phyloP scores from a whole-genome alignment of 2,888 invertebrate species.

The Pammene fasciana region DNA sequence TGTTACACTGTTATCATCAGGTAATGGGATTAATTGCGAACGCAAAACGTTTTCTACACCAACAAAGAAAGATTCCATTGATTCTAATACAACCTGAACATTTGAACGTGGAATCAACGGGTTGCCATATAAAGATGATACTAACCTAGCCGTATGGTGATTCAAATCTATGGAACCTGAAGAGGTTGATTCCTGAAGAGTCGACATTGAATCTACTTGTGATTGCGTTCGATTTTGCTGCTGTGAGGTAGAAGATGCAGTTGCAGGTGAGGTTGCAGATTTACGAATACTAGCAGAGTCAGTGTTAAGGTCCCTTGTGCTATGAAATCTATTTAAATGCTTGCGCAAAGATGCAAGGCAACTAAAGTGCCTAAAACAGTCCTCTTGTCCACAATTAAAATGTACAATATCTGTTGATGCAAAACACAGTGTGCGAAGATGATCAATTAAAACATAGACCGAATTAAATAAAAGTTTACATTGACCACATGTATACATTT shows the following conservation, averaged over 20 bases:
- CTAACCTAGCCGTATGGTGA: no score
- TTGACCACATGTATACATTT: slow-evolving; percentile 19
- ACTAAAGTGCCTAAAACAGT: slow-evolving; percentile 25
- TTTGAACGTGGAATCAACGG: slow-evolving; percentile 25
- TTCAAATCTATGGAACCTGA: no score
- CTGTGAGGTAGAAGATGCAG: not conserved
- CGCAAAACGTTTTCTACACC: not conserved
- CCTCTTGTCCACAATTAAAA: slow-evolving; percentile 26
- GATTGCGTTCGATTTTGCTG: not conserved
- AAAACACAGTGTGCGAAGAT: slow-evolving; percentile 24
- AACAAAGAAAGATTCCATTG: not conserved
- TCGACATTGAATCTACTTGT: not conserved
- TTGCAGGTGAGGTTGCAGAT: no score
- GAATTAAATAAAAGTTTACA: slow-evolving; percentile 25
- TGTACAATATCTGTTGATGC: no score
- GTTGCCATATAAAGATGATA: slow-evolving; percentile 29
- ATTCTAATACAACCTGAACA: not conserved
- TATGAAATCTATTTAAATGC: slow-evolving; percentile 21
- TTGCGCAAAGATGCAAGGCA: slow-evolving; percentile 10
- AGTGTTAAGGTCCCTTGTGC: no score
- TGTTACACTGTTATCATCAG: no score
- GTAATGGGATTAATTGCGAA: not conserved
- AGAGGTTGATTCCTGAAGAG: no score
- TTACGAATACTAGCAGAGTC: no score
- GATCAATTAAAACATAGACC: slow-evolving; percentile 10